phyloP scores from a whole-genome alignment of 2,888 invertebrate species.

The Drosophila pegasa region DNA sequence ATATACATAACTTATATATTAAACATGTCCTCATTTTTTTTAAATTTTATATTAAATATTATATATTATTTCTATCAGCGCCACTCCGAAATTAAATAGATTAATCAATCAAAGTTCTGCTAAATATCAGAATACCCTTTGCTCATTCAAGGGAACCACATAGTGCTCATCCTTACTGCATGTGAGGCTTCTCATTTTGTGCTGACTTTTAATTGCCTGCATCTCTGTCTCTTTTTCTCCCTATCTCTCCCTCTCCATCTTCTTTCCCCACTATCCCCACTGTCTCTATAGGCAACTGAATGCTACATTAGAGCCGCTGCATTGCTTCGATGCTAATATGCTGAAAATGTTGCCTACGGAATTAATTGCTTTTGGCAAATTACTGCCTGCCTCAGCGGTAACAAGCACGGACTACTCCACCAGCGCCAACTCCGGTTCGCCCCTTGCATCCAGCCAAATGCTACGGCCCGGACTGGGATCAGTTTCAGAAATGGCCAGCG shows the following conservation, averaged over 20 bases:
- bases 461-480: constrained; percentile 46
- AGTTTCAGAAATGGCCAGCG: constrained; percentile 25
- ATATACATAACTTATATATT: too few relatives aligned
- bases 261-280: background rate
- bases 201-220: constrained; percentile 38
- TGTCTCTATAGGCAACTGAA: constrained; percentile 82
- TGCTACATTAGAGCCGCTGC: constrained; percentile 83
- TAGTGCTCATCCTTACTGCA: background rate
- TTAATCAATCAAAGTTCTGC: background rate
- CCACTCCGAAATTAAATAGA: background rate
- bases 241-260: background rate
- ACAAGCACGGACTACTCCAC: constrained; percentile 12
- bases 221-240: background rate
- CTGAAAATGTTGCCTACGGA: constrained; percentile 84
- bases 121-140: background rate
- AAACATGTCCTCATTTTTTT: too few relatives aligned
- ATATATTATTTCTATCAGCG: too few relatives aligned
- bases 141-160: background rate
- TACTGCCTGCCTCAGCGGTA: constrained; percentile 73
- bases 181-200: constrained; percentile 12
- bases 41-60: too few relatives aligned
- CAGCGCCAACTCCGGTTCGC: constrained; percentile 39
- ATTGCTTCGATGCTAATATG: constrained; percentile 83
- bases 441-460: constrained; percentile 53
- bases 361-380: constrained; percentile 85